Conservation (phyloP, 2,888 invertebrate genomes). For the Dioctria rufipes region DNA sequence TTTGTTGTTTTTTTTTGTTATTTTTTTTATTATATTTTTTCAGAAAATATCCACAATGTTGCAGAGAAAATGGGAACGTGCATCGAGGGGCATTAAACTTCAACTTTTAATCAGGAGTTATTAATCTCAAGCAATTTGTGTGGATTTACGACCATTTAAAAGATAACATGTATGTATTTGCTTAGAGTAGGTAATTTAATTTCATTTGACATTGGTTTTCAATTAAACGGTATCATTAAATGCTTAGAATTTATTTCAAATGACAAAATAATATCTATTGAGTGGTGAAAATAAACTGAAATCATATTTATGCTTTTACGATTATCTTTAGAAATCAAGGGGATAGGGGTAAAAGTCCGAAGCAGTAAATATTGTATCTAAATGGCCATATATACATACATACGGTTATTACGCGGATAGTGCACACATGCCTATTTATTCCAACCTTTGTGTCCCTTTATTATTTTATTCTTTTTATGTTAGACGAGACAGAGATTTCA, state of each 20-base stretch:
- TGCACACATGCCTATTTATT: too few relatives aligned
- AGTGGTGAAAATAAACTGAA: too few relatives aligned
- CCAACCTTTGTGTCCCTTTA: too few relatives aligned
- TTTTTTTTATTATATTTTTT: background rate
- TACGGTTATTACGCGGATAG: too few relatives aligned
- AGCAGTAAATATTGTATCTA: too few relatives aligned
- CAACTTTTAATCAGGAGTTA: background rate
- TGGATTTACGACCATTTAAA: background rate
- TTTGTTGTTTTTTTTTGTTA: background rate
- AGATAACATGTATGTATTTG: background rate
- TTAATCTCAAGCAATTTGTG: conserved; percentile 2
- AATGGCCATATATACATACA: too few relatives aligned
- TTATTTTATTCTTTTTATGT: too few relatives aligned
- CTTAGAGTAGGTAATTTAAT: background rate
- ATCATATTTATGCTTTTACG: too few relatives aligned
- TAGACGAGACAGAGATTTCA: too few relatives aligned
- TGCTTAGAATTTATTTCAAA: background rate
- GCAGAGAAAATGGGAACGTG: background rate
- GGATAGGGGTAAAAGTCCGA: too few relatives aligned
- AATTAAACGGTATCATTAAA: background rate
- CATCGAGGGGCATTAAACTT: background rate
- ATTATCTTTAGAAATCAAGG: too few relatives aligned
- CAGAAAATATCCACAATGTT: conserved; percentile 1
- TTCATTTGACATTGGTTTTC: background rate
- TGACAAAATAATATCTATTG: too few relatives aligned